Percentiles rank a stretch among this genome's conserved stretches.
Conservation (phyloP, 2,888 invertebrate genomes). For the Eupithecia abbreviata region DNA sequence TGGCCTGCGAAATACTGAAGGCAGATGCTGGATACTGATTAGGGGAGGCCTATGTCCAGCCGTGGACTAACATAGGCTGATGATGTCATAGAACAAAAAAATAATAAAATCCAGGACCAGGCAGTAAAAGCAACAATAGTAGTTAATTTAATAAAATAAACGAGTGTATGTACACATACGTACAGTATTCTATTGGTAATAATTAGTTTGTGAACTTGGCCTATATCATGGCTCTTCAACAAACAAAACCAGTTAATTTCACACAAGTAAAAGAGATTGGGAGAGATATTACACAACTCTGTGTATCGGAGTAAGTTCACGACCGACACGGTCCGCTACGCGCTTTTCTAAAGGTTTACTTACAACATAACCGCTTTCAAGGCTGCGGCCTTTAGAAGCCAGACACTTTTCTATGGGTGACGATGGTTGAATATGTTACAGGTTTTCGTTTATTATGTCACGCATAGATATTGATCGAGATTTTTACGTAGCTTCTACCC, state of each 20-base stretch:
- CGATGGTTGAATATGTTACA: neutral
- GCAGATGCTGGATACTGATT: too few species aligned
- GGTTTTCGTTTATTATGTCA: neutral
- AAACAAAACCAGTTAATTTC: neutral
- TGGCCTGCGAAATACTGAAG: too few species aligned
- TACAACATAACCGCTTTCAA: conserved; percentile 74
- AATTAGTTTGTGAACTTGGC: neutral
- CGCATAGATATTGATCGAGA: neutral
- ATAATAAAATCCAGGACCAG: too few species aligned
- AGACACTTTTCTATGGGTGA: conserved; percentile 12
- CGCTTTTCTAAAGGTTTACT: conserved; percentile 76
- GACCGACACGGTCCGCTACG: conserved; percentile 71
- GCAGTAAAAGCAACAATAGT: too few species aligned
- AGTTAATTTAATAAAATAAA: too few species aligned
- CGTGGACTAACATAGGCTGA: too few species aligned
- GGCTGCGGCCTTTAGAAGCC: conserved; percentile 63
- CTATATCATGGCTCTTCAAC: neutral
- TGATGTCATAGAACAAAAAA: too few species aligned
- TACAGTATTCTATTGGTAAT: neutral
- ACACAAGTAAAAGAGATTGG: conserved; percentile 36
- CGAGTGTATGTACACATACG: too few species aligned
- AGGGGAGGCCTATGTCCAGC: too few species aligned
- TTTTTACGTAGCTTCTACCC: neutral
- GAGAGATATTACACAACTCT: conserved; percentile 46
- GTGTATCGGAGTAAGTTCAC: conserved; percentile 71